Evolutionary conservation across 2,888 invertebrate genomes (phyloP), one percentile per base, ranked within the genome.

Genomic region (Pemphredon lugubris): DNA sequence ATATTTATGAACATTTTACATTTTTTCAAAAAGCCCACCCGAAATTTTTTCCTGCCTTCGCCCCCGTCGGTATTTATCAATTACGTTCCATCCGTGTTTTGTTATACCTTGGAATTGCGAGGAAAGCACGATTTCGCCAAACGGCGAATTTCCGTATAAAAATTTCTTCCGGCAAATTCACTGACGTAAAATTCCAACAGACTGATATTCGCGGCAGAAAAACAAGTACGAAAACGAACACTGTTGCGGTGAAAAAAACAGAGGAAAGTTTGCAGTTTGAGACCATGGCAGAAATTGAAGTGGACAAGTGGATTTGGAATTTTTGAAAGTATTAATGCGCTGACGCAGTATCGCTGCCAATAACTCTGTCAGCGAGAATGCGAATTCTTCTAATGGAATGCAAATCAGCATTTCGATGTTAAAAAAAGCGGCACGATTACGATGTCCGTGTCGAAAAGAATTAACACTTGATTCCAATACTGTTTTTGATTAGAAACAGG

Each of bases 61-160:
- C n/a, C n/a, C n/a, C n/a, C n/a, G n/a, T n/a, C n/a, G n/a, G n/a
- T n/a, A n/a, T n/a, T n/a, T n/a, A n/a, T n/a, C n/a, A n/a, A n/a
- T n/a, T n/a, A n/a, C n/a, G n/a, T n/a, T n/a, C n/a, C n/a, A n/a
- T n/a, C n/a, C n/a, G n/a, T n/a, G n/a, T n/a, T n/a, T n/a, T n/a
- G 23, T 14, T 13, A n/a, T 79, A 77, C 77, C 90, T 83, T 2
- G 91, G 90, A 53, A 91, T 77, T 0, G 90, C 87, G 13, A 91
- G 73, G 82, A 90, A 91, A 4, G 88, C 91, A 34, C 89, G 86
- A 66, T 88, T 90, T 73, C 87, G 87, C 82, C 89, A 90, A 9
- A 90, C 79, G 0, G 88, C 85, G 18, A 91, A 87, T 78, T 88
- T 90, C 59, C 88, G 88, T 23, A 90, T 73, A 2, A 80, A 51